phyloP scores from a whole-genome alignment of 2,113 vertebrate species.

The Syngnathus scovelli region DNA sequence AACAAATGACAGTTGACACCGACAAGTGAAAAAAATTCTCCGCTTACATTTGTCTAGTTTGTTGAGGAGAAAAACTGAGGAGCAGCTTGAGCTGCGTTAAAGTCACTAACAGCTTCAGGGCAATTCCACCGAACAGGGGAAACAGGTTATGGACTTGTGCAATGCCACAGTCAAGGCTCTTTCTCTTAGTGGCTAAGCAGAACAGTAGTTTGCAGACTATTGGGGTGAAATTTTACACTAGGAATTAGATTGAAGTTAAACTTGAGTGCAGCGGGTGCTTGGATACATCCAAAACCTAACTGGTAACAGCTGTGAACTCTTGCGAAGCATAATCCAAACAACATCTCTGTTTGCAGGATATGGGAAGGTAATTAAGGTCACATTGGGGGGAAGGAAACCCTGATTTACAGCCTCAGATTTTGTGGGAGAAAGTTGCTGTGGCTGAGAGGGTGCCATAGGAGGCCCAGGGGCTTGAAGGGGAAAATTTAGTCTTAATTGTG shows the following conservation, averaged over 20 bases:
- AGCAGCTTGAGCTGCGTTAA: slow-evolving; percentile 6
- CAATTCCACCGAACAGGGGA: slow-evolving; percentile 32
- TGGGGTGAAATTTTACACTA: not conserved
- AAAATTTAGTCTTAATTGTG: not conserved
- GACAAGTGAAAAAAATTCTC: not conserved
- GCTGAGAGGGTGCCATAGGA: not conserved
- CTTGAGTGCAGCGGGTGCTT: not conserved
- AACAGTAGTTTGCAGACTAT: not conserved
- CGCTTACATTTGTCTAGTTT: not conserved
- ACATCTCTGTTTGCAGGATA: not conserved
- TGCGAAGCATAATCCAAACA: not conserved
- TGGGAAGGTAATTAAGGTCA: slow-evolving; percentile 40
- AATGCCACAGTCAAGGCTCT: not conserved
- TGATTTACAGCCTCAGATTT: slow-evolving; percentile 19
- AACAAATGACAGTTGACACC: not conserved
- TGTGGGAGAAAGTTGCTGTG: not conserved
- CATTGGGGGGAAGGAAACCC: not conserved
- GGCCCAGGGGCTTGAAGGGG: not conserved
- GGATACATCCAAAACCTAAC: slow-evolving; percentile 13
- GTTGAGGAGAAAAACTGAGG: slow-evolving; percentile 10
- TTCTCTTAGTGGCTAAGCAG: not conserved
- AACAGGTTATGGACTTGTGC: slow-evolving; percentile 29
- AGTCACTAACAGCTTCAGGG: slow-evolving; percentile 21
- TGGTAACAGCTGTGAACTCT: slow-evolving; percentile 10
- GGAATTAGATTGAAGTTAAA: not conserved